Evolutionary conservation across 2,797 vertebrate species (phyloP).

Genomic region (Catamblyrhynchus diadema): DNA sequence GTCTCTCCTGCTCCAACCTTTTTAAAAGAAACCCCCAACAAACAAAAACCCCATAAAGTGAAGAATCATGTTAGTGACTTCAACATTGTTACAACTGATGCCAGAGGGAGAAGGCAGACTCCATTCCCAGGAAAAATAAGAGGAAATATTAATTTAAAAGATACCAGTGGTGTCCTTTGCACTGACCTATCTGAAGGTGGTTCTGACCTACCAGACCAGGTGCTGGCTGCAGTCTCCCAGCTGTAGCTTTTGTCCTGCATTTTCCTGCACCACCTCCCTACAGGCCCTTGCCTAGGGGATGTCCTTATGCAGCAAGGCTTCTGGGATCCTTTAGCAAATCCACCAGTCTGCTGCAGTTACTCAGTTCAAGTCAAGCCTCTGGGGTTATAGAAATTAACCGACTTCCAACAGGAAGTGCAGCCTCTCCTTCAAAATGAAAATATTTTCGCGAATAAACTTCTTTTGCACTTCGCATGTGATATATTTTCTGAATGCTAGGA

Average conservation of each 20-base stretch:
- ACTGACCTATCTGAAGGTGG: background rate
- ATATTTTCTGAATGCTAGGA: background rate
- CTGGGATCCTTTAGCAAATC: background rate
- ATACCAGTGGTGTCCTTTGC: background rate
- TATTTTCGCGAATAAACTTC: background rate
- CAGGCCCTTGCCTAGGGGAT: background rate
- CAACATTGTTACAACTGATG: background rate
- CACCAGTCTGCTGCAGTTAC: background rate
- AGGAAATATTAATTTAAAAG: background rate
- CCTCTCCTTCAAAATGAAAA: background rate
- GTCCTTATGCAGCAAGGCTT: background rate
- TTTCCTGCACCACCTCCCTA: accelerated
- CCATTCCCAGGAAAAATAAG: background rate
- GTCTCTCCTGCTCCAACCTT: background rate
- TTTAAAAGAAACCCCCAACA: background rate
- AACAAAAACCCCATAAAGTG: background rate
- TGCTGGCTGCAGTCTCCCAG: background rate
- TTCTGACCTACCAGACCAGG: background rate
- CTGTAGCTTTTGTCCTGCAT: accelerated
- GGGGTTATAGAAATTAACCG: accelerated
- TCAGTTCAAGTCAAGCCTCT: background rate
- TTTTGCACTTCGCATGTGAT: background rate
- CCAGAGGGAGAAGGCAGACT: background rate
- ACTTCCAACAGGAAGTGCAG: background rate
- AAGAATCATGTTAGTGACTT: background rate